Evolutionary conservation across 2,113 vertebrate genomes (phyloP).

Genomic region (Terrapene triunguis): DNA sequence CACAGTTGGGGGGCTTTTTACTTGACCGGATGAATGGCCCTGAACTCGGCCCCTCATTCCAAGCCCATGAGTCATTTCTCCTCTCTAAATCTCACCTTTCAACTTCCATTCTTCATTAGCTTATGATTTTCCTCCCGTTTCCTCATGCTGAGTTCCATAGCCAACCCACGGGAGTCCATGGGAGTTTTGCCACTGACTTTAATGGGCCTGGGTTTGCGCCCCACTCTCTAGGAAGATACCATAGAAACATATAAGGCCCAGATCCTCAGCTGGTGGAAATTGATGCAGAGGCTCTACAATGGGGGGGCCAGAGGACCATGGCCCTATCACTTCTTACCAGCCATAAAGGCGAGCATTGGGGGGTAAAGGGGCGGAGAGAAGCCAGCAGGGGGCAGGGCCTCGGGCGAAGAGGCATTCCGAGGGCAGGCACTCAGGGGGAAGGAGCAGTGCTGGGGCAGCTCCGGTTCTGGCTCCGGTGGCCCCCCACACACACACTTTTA

Average conservation of each 20-base stretch:
- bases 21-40: conserved; percentile 3
- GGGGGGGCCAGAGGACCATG: too few species aligned
- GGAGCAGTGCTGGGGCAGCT: too few species aligned
- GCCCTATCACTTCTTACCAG: too few species aligned
- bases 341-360: too few species aligned
- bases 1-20: conserved; percentile 28
- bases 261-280: not conserved
- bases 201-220: not conserved
- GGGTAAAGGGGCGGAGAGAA: too few species aligned
- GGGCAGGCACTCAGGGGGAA: too few species aligned
- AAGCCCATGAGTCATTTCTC: conserved; percentile 61
- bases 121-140: conserved; percentile 11
- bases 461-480: too few species aligned
- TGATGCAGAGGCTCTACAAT: not conserved
- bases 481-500: too few species aligned
- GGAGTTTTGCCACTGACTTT: conserved; percentile 14
- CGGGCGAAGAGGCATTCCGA: not conserved
- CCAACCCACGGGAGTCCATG: not conserved
- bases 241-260: not conserved
- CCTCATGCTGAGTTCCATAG: not conserved
- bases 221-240: not conserved
- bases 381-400: not conserved
- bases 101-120: conserved; percentile 60
- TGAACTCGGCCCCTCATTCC: conserved; percentile 57
- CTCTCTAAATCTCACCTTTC: conserved; percentile 59